Conservation (phyloP, 2,888 invertebrate species). For the Philhelius pedissequus region DNA sequence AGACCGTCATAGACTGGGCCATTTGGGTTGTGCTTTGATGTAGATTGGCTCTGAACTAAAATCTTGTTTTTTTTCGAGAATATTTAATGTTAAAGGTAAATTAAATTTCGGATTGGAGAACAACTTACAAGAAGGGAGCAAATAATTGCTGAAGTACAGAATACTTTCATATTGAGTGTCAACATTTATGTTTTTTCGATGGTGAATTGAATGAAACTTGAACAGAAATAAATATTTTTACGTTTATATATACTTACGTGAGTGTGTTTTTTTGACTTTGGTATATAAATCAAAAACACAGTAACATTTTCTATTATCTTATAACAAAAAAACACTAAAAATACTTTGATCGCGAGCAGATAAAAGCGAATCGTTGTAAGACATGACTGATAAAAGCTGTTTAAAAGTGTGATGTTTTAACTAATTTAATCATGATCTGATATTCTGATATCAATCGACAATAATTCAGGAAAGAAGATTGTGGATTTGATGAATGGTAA, state of each 20-base stretch:
- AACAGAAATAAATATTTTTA: not conserved
- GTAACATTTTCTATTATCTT: not conserved
- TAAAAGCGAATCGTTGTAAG: not conserved
- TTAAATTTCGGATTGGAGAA: not conserved
- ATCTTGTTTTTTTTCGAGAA: not conserved
- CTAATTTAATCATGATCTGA: not conserved
- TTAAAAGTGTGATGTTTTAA: not conserved
- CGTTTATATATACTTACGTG: not conserved
- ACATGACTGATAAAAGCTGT: not conserved
- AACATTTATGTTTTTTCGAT: not conserved
- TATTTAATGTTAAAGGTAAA: not conserved
- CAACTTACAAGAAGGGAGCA: slow-evolving; percentile 44
- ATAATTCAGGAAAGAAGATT: too few species aligned
- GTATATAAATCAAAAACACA: not conserved
- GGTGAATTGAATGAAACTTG: not conserved
- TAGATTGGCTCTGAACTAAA: slow-evolving; percentile 9
- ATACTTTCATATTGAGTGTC: slow-evolving; percentile 31
- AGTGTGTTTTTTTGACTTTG: not conserved
- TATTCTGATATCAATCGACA: not conserved
- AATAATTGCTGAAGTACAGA: slow-evolving; percentile 8
- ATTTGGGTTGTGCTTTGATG: not conserved
- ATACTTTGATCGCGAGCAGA: not conserved
- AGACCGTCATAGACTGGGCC: slow-evolving; percentile 55
- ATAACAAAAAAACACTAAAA: not conserved
- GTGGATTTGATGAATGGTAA: too few species aligned